These are phyloP conservation scores for Pherbina coryleti DNA, from an alignment of 2,888 invertebrate genomes.

Conservation along the genomic window DNA sequence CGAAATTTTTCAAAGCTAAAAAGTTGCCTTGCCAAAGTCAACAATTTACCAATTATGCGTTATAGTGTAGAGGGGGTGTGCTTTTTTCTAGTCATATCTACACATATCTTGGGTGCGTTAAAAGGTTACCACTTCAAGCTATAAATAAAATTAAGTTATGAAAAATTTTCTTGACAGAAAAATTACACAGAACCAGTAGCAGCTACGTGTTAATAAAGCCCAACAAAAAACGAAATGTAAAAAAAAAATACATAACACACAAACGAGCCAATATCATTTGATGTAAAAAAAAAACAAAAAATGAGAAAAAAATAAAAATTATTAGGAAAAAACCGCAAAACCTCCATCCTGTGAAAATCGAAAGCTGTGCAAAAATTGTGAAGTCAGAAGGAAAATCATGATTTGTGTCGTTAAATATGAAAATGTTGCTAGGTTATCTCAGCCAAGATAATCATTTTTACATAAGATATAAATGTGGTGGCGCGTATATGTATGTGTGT, in stretches of 20 bases:
- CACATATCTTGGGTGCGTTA: background rate
- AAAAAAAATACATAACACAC: background rate
- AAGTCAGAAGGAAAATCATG: slow-evolving; percentile 18
- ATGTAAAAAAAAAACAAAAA: background rate
- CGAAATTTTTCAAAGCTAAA: background rate
- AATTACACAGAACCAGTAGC: background rate
- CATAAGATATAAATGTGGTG: slow-evolving; percentile 4
- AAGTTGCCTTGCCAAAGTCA: background rate
- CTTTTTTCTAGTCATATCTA: too few species aligned
- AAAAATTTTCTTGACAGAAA: background rate
- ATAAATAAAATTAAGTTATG: background rate
- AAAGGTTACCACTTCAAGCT: background rate
- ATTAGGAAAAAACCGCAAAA: background rate
- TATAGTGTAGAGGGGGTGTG: too few species aligned
- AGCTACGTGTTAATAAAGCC: background rate
- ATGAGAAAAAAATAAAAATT: too few species aligned
- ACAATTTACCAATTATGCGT: background rate
- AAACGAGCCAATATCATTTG: background rate
- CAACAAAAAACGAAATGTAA: background rate
- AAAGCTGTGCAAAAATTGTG: slow-evolving; percentile 11
- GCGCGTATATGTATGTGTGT: background rate
- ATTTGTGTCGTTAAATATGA: slow-evolving; percentile 30
- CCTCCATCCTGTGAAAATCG: background rate
- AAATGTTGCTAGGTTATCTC: slow-evolving; percentile 28
- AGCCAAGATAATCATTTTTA: slow-evolving; percentile 35